These are phyloP conservation scores for Malthinus flaveolus DNA, from an alignment of 2,888 invertebrate species.

Conservation along the genomic window DNA sequence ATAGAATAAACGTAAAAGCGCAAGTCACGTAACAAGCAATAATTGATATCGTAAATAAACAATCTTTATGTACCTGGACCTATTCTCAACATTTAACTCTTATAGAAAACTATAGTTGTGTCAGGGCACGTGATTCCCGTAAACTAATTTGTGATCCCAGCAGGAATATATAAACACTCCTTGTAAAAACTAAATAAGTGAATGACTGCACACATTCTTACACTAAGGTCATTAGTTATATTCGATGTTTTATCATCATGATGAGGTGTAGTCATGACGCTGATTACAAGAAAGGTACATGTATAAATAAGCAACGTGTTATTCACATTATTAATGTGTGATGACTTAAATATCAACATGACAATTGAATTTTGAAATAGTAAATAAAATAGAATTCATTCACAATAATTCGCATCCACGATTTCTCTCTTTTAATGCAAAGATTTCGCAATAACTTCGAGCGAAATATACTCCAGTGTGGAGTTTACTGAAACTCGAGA, in stretches of 20 bases:
- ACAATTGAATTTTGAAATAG: slow-evolving; percentile 1
- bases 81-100: slow-evolving; percentile 20
- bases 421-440: too few relatives aligned
- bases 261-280: slow-evolving; percentile 53
- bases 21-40: slow-evolving; percentile 48
- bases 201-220: slow-evolving; percentile 65
- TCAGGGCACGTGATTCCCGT: slow-evolving; percentile 39
- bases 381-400: not conserved
- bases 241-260: slow-evolving; percentile 53
- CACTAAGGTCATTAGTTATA: slow-evolving; percentile 54
- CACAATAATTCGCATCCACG: too few relatives aligned
- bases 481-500: too few relatives aligned
- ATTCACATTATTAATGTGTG: slow-evolving; percentile 19
- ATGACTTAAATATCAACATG: slow-evolving; percentile 13
- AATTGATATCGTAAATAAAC: slow-evolving; percentile 49
- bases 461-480: too few relatives aligned
- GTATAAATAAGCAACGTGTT: slow-evolving; percentile 21
- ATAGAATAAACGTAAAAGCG: slow-evolving; percentile 35
- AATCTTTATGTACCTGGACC: slow-evolving; percentile 30
- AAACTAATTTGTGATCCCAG: slow-evolving; percentile 67
- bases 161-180: slow-evolving; percentile 64
- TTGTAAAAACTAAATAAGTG: slow-evolving; percentile 61
- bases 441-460: too few relatives aligned
- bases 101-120: slow-evolving; percentile 24
- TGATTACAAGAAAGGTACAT: slow-evolving; percentile 46